phyloP scores from a whole-genome alignment of 1,140 invertebrate species.

The Rhopalosiphum maidis region DNA sequence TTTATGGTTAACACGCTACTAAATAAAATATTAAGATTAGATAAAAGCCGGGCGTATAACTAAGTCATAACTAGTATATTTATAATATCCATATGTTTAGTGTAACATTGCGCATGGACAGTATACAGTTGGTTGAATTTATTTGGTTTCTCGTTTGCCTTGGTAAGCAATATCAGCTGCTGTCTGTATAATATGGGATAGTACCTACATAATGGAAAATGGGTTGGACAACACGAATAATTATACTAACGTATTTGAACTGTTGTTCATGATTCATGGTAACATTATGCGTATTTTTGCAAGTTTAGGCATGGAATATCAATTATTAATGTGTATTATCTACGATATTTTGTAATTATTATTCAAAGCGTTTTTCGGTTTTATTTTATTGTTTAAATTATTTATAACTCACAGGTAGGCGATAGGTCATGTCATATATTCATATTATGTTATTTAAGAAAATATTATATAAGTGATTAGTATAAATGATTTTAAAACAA shows the following conservation, averaged over 20 bases:
- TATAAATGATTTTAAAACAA: neutral
- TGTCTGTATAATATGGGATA: neutral
- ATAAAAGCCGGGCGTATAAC: constrained; percentile 17
- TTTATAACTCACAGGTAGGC: too few species aligned
- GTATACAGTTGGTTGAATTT: neutral
- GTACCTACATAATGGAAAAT: neutral
- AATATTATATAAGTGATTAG: too few species aligned
- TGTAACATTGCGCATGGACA: neutral
- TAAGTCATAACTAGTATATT: neutral
- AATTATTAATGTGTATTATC: too few species aligned
- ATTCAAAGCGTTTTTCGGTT: neutral
- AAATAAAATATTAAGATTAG: constrained; percentile 17
- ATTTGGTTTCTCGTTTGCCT: constrained; percentile 36
- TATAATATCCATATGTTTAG: neutral
- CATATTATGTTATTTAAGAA: too few species aligned
- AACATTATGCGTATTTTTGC: neutral
- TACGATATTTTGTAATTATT: too few species aligned
- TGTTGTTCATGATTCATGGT: neutral
- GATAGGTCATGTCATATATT: too few species aligned
- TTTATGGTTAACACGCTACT: neutral
- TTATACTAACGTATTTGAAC: neutral
- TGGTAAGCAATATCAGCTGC: constrained; percentile 19
- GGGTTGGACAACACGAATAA: neutral
- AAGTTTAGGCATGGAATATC: neutral
- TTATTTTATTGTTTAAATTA: too few species aligned